Evolutionary conservation across 2,113 vertebrate genomes (phyloP).

Genomic region (Megaceryle torquata): DNA sequence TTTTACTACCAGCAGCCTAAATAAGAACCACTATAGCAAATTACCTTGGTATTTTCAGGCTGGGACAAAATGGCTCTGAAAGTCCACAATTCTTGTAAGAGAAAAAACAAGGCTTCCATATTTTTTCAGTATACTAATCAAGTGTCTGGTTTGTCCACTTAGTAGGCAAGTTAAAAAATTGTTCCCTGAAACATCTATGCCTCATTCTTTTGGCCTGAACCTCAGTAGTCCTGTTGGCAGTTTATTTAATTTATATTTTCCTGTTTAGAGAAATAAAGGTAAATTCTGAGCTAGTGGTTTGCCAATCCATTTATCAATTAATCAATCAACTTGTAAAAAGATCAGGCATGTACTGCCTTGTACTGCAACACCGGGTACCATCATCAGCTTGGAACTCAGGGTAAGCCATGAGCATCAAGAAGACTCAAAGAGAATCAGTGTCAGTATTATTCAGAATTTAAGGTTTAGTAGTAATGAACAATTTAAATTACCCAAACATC

Average conservation of each 20-base stretch:
- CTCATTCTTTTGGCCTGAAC: not conserved
- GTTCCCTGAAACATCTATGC: not conserved
- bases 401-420: not conserved
- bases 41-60: not conserved
- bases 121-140: not conserved
- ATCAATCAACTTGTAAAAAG: not conserved
- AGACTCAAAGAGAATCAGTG: not conserved
- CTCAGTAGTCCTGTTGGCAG: not conserved
- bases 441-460: not conserved
- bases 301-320: not conserved
- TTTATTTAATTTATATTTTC: not conserved
- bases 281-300: not conserved
- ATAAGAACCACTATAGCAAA: not conserved
- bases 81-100: not conserved
- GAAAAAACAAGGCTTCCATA: not conserved
- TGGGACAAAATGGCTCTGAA: not conserved
- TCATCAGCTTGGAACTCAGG: not conserved
- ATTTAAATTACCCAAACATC: not conserved
- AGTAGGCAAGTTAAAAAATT: not conserved
- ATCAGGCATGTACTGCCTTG: not conserved
- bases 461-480: not conserved
- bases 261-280: not conserved
- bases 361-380: fast-evolving
- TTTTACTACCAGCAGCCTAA: conserved; percentile 13
- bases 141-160: not conserved